These are phyloP conservation scores for Helicolenus hilgendorfi DNA, from an alignment of 2,797 vertebrate genomes.

Conservation along the genomic window DNA sequence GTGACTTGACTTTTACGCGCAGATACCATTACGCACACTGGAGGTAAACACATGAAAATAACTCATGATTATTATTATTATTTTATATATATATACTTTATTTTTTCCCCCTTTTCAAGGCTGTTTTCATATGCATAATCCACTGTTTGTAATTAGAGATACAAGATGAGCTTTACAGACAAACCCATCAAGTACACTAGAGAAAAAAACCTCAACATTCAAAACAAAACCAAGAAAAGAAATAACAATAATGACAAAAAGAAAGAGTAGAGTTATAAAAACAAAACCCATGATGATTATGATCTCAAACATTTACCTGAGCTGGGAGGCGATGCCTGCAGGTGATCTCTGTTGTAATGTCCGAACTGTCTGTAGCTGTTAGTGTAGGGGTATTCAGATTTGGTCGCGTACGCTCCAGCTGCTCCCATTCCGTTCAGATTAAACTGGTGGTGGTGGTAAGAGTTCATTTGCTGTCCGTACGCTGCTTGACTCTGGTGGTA, in stretches of 20 bases:
- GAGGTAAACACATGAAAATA: background rate
- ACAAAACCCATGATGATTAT: background rate
- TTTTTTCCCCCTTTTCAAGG: too few species aligned
- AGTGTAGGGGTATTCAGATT: constrained; percentile 96
- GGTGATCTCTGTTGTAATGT: constrained; percentile 95
- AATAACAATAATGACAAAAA: too few species aligned
- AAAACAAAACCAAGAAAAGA: too few species aligned
- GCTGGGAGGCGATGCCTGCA: constrained; percentile 94
- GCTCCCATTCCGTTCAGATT: constrained; percentile 94
- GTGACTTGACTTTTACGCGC: too few species aligned
- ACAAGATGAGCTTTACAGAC: too few species aligned
- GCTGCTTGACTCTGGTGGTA: constrained; percentile 92
- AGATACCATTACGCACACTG: background rate
- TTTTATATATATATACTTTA: too few species aligned
- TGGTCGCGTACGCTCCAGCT: constrained; percentile 94
- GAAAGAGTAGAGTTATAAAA: too few species aligned
- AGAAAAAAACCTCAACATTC: too few species aligned
- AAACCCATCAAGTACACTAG: too few species aligned
- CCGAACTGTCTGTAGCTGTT: constrained; percentile 95
- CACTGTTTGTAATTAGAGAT: too few species aligned
- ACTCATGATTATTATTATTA: background rate
- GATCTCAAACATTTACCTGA: constrained; percentile 90
- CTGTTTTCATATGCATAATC: too few species aligned
- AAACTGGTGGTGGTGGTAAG: constrained; percentile 95
- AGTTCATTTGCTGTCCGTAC: constrained; percentile 94